Evolutionary conservation across 1,140 invertebrate species (phyloP), one percentile per base, ranked within the genome.

Genomic region (Medauroidea extradentata): DNA sequence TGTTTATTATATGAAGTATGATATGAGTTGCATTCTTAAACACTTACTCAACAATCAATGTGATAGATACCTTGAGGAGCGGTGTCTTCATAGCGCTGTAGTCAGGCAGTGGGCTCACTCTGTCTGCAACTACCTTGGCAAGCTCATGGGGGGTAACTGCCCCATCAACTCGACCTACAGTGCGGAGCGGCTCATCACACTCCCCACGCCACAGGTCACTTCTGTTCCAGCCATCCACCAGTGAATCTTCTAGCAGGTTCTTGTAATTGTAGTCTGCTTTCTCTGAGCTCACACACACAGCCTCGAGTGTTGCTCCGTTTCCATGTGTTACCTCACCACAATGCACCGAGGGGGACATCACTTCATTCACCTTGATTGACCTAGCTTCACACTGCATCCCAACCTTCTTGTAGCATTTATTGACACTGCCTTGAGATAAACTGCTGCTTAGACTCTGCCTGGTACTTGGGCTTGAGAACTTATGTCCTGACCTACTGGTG

Each of bases 71-170:
- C 56, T 76, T 69, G 42, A 79, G 65, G 53, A 74, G 64, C 4
- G 74, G 75, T 41, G 75, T 74, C 4, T 63, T 60, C 70, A 79
- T 74, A 8, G 39, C 43, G 53, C 70, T 69, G 54, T 77, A 78
- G 68, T 78, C 65, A 14, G 71, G 62, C 43, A 71, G 64, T 23
- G 75, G 75, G 27, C 73, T 76, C 19, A 72, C 42, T 50, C 59
- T 59, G 27, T 51, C 18, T 38, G 13, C 8, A 41, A 9, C 14
- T 2, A 11, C 43, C 38, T n/a, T 1, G 11, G 1, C 9, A 3
- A 24, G 13, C 16, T n/a, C 9, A 3, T 25, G n/a, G 8, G 24
- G 34, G 1, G 25, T 43, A n/a, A 25, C 29, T 4, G 49, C 44
- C 23, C 23, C 34, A 16, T 3, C 5, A 5, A 9, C n/a, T n/a